Evolutionary conservation across 2,888 invertebrate species (phyloP).

Genomic region (Formica aserva): DNA sequence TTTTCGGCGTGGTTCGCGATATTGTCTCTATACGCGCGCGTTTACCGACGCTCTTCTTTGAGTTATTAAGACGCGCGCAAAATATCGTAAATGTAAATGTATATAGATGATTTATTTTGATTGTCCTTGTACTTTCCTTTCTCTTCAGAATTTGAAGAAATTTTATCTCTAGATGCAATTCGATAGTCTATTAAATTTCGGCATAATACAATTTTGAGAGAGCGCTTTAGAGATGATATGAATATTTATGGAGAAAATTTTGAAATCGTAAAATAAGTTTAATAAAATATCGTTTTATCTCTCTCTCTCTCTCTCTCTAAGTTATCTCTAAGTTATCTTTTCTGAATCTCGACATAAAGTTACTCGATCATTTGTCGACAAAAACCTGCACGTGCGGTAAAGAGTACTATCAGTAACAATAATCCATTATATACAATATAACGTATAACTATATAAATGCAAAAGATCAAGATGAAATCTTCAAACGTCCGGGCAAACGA

Average conservation of each 20-base stretch:
- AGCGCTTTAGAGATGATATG: neutral
- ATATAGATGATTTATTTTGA: neutral
- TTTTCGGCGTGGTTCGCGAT: constrained; percentile 32
- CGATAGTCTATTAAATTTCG: neutral
- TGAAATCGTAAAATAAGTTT: neutral
- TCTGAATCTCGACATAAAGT: neutral
- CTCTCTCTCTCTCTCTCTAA: neutral
- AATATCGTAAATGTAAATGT: neutral
- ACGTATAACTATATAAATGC: neutral
- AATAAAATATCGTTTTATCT: neutral
- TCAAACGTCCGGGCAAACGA: neutral
- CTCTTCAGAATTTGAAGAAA: neutral
- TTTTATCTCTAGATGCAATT: neutral
- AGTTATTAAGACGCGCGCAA: constrained; percentile 31
- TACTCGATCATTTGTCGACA: neutral
- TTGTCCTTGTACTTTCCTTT: neutral
- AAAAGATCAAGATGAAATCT: constrained; percentile 2
- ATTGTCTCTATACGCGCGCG: neutral
- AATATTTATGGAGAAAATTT: neutral
- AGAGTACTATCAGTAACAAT: neutral
- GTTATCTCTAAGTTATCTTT: constrained; percentile 19
- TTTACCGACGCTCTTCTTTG: constrained; percentile 13
- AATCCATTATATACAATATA: constrained; percentile 11
- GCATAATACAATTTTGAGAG: neutral
- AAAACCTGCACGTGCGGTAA: neutral